Percentiles rank a stretch among this genome's conserved stretches.
Conservation (phyloP, 2,888 invertebrate genomes). For the Dryomyza anilis region DNA sequence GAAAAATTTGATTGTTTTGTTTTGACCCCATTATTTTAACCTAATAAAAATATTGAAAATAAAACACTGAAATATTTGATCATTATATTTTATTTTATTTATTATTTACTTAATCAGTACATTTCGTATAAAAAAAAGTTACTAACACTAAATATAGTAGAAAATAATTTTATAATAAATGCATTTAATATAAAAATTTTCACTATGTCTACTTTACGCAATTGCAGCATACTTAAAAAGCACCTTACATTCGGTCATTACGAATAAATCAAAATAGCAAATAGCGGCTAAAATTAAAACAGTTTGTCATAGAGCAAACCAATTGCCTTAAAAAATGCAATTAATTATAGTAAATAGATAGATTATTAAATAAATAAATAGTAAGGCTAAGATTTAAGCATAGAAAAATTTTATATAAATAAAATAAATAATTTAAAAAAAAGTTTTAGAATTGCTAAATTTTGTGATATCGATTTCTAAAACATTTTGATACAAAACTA, state of each 20-base stretch:
- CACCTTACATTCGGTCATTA: slow-evolving; percentile 30
- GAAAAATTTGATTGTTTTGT: too few relatives aligned
- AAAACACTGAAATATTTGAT: slow-evolving; percentile 21
- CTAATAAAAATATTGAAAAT: too few relatives aligned
- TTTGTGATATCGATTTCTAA: slow-evolving; percentile 38
- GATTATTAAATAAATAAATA: slow-evolving; percentile 11
- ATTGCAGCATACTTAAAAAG: slow-evolving; percentile 12
- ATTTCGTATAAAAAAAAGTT: slow-evolving; percentile 48
- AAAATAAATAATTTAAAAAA: not conserved
- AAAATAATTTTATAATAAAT: slow-evolving; percentile 31
- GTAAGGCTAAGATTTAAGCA: slow-evolving; percentile 19
- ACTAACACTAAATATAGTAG: slow-evolving; percentile 33
- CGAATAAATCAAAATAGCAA: slow-evolving; percentile 1
- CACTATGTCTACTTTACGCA: slow-evolving; percentile 7
- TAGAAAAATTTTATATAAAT: slow-evolving; percentile 28
- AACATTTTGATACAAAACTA: slow-evolving; percentile 59
- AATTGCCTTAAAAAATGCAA: not conserved
- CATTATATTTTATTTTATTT: slow-evolving; percentile 43
- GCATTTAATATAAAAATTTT: slow-evolving; percentile 36
- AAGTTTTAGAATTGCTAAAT: not conserved
- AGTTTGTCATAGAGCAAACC: not conserved
- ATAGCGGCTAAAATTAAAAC: not conserved
- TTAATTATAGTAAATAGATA: not conserved
- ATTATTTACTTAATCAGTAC: slow-evolving; percentile 57
- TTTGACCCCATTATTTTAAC: too few relatives aligned